These are phyloP conservation scores for Cetonia aurata DNA, from an alignment of 2,888 invertebrate genomes.

Conservation along the genomic window DNA sequence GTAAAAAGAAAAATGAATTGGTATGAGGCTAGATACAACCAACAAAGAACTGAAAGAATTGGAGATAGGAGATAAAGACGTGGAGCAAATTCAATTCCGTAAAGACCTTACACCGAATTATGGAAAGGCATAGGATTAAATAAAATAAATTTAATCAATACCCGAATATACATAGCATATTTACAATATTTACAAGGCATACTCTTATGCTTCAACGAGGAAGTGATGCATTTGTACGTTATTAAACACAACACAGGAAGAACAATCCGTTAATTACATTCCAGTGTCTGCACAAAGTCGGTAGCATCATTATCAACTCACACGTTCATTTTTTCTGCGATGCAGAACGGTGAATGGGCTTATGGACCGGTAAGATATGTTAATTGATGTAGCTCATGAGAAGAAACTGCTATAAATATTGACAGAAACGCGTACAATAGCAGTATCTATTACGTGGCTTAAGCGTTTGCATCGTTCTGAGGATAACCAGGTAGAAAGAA, in stretches of 20 bases:
- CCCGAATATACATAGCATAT: no score
- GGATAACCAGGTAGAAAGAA: conserved; percentile 8
- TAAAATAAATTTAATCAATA: no score
- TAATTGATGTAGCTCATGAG: conserved; percentile 14
- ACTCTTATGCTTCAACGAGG: not conserved
- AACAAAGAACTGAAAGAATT: no score
- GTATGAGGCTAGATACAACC: no score
- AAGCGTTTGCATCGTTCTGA: not conserved
- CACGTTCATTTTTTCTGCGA: conserved; percentile 6
- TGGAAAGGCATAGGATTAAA: no score
- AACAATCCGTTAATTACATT: conserved; percentile 17
- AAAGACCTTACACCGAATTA: no score
- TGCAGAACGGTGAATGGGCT: not conserved
- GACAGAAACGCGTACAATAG: not conserved
- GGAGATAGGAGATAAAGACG: no score
- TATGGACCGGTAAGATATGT: conserved; percentile 29
- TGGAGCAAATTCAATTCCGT: no score
- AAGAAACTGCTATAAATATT: conserved; percentile 34
- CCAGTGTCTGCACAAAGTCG: conserved; percentile 10
- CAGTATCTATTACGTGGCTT: conserved; percentile 10
- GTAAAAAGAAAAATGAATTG: no score
- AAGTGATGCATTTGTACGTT: not conserved
- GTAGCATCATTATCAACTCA: conserved; percentile 17
- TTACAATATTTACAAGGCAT: no score
- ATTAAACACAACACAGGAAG: not conserved